Base-by-base conservation (phyloP, 2,113 vertebrate genomes). In the Crotalus helleri region DNA sequence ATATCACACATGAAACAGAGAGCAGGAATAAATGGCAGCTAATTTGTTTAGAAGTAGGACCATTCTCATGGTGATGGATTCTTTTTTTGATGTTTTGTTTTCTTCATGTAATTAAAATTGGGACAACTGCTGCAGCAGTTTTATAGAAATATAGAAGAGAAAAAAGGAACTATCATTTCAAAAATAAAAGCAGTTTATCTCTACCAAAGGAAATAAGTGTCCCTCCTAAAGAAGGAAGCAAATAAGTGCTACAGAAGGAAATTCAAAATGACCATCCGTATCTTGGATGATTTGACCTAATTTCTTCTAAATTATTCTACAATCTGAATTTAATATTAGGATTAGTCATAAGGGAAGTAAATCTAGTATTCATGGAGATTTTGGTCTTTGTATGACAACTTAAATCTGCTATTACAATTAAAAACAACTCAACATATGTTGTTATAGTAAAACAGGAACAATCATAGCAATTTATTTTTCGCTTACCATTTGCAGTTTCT, bases 401-500 rank as follows among this genome's bases (percentile, higher is more conserved):
- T 49, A 89, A 6, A 13, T 46, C 26, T 88, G 46, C 57, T 61
- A 59, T 39, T 21, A 59, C 1, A 92, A 49, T 51, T 81, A 89
- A 92, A 81, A 26, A 21, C 24, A 51, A 58, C 44, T 53, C 44
- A 90, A 53, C 39, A 55, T 44, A 13, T 54, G 23, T 93, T 90
- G 59, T 53, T 29, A 93, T 3, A 64, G 23, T 33, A 90, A 90
- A 90, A 59, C 15, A 64, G 54, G 29, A 85, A 90, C 51, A 26
- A 15, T 53, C 26, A n/a, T 29, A 69, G n/a, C 46, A 61, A 6
- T 21, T 93, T 87, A 54, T 54, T 44, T n/a, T 87, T 87, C n/a
- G 97, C 98, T 97, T 96, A 99, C 99, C 94, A 98, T 97, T 95
- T 99, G 98, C 88, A 99, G 97, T 69, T 98, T 98, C 96, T 98